phyloP scores from a whole-genome alignment of 2,888 invertebrate species.

The Phania funesta region DNA sequence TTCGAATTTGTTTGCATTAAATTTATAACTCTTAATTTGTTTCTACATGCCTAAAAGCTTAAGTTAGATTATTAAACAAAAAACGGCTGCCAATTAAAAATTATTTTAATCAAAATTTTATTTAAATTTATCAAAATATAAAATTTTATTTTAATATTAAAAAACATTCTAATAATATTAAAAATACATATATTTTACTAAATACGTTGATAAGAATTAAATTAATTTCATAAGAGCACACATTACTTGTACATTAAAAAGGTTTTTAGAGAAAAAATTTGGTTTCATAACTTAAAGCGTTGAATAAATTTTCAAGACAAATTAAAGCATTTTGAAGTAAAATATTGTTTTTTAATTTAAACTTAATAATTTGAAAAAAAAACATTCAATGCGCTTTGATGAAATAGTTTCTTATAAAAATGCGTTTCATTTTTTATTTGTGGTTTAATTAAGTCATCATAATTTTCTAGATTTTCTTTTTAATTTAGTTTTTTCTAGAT shows the following conservation, averaged over 20 bases:
- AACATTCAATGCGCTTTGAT: slow-evolving; percentile 49
- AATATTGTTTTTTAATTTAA: slow-evolving; percentile 13
- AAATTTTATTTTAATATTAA: slow-evolving; percentile 12
- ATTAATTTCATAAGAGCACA: slow-evolving; percentile 56
- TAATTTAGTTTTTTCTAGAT: neutral
- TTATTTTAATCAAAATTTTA: neutral
- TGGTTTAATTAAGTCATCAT: neutral
- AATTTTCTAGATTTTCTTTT: slow-evolving; percentile 1
- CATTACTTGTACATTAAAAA: slow-evolving; percentile 50
- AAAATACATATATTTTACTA: slow-evolving; percentile 52
- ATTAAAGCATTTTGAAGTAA: slow-evolving; percentile 29
- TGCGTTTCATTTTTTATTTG: neutral
- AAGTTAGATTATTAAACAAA: neutral
- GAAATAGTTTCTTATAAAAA: slow-evolving; percentile 16
- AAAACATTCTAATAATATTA: neutral
- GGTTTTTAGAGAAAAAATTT: slow-evolving; percentile 3
- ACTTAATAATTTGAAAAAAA: slow-evolving; percentile 12
- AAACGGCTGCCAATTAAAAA: slow-evolving; percentile 14
- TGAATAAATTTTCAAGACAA: slow-evolving; percentile 11
- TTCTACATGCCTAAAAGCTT: slow-evolving; percentile 24
- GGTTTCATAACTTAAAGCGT: neutral
- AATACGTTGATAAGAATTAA: slow-evolving; percentile 36
- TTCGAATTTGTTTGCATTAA: slow-evolving; percentile 29
- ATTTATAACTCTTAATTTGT: neutral
- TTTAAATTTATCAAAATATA: slow-evolving; percentile 1